Conservation (phyloP, 2,888 invertebrate genomes). For the Hoplodrina ambigua region DNA sequence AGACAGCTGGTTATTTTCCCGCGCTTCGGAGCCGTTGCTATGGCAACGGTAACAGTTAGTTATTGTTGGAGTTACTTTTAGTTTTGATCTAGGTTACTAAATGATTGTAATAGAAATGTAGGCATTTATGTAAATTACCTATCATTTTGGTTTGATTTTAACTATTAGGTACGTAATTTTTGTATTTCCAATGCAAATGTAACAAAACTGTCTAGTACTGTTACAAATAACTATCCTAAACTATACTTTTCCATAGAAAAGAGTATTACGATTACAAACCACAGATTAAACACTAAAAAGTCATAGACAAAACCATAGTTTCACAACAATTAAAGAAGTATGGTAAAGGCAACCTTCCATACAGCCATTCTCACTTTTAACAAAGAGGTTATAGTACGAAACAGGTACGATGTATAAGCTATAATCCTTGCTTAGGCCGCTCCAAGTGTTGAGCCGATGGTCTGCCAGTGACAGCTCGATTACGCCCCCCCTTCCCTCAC, state of each 20-base stretch:
- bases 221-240: neutral
- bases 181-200: neutral
- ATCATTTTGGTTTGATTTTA: neutral
- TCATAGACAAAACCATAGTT: neutral
- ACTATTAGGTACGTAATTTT: neutral
- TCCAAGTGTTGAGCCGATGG: slow-evolving; percentile 68
- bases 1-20: slow-evolving; percentile 46
- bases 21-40: slow-evolving; percentile 32
- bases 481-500: slow-evolving; percentile 54
- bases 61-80: slow-evolving; percentile 32
- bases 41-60: slow-evolving; percentile 33
- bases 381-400: slow-evolving; percentile 44
- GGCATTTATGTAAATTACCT: too few species aligned
- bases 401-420: slow-evolving; percentile 64
- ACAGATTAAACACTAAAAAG: neutral
- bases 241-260: neutral
- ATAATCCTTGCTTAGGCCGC: slow-evolving; percentile 70
- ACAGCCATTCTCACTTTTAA: slow-evolving; percentile 43
- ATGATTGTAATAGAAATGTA: neutral
- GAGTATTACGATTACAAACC: too few species aligned
- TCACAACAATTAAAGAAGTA: neutral
- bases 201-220: neutral
- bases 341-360: slow-evolving; percentile 27
- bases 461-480: slow-evolving; percentile 72
- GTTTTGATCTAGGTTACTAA: slow-evolving; percentile 8